A percentile compares a stretch with the other conserved stretches of the same genome.
Conservation (phyloP, 2,797 vertebrate species). For the Enteromius viviparus region DNA sequence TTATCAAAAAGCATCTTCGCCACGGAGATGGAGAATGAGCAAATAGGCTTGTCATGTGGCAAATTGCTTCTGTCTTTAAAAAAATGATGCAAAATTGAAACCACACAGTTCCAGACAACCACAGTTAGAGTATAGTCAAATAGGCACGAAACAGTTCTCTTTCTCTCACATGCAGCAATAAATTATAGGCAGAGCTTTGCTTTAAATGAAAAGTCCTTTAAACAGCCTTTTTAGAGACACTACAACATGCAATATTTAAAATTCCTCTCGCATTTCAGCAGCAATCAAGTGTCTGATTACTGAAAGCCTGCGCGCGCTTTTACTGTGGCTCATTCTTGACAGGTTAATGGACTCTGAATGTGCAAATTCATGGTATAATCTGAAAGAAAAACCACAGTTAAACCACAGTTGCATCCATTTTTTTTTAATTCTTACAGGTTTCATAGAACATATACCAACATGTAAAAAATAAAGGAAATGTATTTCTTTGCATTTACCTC, state of each 20-base stretch:
- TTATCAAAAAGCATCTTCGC: slow-evolving; percentile 23
- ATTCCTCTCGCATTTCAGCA: slow-evolving; percentile 6
- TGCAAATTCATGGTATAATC: slow-evolving; percentile 4
- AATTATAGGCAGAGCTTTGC: not conserved
- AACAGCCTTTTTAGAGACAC: not conserved
- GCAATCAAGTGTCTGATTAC: slow-evolving; percentile 27
- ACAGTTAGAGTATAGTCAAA: not conserved
- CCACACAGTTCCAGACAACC: not conserved
- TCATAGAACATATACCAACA: not conserved
- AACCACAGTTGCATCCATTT: not conserved
- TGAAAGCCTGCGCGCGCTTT: not conserved
- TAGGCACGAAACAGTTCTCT: not conserved
- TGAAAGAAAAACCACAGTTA: not conserved
- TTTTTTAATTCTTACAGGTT: not conserved
- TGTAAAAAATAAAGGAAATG: not conserved
- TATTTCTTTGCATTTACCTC: not conserved
- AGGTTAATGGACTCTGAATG: not conserved
- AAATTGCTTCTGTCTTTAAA: slow-evolving; percentile 5
- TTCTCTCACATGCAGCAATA: not conserved
- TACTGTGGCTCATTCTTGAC: slow-evolving; percentile 19
- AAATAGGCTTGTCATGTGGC: not conserved
- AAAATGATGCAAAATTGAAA: not conserved
- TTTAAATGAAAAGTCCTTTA: slow-evolving; percentile 1
- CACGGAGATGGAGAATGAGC: slow-evolving; percentile 31
- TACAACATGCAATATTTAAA: not conserved